A percentile compares a stretch with the other conserved stretches of the same genome.
Evolutionary conservation across 2,888 invertebrate species (phyloP).

Genomic region (Xanthorhoe spadicearia): DNA sequence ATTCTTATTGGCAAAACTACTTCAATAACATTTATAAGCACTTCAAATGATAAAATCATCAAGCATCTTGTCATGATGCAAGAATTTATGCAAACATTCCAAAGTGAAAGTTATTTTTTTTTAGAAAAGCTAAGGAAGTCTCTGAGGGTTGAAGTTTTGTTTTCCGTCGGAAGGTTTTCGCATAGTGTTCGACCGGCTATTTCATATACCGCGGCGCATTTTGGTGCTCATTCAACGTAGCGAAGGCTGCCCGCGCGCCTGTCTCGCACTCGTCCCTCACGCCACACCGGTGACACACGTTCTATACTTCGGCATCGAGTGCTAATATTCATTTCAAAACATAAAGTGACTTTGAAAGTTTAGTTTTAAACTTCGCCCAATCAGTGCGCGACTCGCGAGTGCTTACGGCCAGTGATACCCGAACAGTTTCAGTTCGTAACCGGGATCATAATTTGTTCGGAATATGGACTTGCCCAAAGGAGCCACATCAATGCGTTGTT

Average conservation of each 20-base stretch:
- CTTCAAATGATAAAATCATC: slow-evolving; percentile 35
- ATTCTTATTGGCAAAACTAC: slow-evolving; percentile 3
- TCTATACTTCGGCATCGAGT: slow-evolving; percentile 57
- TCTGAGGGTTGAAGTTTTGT: slow-evolving; percentile 69
- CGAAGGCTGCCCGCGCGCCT: slow-evolving; percentile 82
- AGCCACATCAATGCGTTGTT: slow-evolving; percentile 83
- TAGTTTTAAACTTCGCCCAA: slow-evolving; percentile 34
- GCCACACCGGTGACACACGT: slow-evolving; percentile 71
- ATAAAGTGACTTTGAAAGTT: slow-evolving; percentile 15
- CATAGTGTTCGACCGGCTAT: slow-evolving; percentile 81
- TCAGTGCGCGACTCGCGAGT: slow-evolving; percentile 54
- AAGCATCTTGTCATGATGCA: slow-evolving; percentile 38
- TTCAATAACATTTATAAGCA: slow-evolving; percentile 17
- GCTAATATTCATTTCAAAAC: slow-evolving; percentile 49
- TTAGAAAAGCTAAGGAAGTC: slow-evolving; percentile 56
- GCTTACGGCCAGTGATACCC: slow-evolving; percentile 64
- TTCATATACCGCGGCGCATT: slow-evolving; percentile 83
- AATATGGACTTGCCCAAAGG: slow-evolving; percentile 83
- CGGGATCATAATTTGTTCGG: slow-evolving; percentile 64
- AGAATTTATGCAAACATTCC: slow-evolving; percentile 28
- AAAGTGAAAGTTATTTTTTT: slow-evolving; percentile 33
- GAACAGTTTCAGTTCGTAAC: slow-evolving; percentile 53
- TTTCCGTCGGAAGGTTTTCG: slow-evolving; percentile 80
- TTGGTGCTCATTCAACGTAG: slow-evolving; percentile 83
- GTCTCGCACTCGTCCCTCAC: slow-evolving; percentile 74